Conservation (phyloP, 2,113 vertebrate species). For the Oncorhynchus keta region DNA sequence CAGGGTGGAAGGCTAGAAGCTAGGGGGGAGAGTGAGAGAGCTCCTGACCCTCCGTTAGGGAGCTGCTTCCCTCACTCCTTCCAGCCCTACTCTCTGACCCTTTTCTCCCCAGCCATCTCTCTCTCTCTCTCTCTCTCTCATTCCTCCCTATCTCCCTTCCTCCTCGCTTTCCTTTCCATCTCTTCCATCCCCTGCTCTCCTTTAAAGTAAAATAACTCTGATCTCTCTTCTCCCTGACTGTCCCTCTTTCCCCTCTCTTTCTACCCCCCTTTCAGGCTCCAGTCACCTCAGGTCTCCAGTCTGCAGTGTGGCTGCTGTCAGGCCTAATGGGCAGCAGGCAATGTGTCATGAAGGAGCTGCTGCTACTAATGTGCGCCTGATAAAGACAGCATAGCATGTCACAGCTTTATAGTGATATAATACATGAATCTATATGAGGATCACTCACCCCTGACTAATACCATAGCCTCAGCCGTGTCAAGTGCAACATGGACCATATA, state of each 20-base stretch:
- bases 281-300: too few relatives aligned
- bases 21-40: too few relatives aligned
- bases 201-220: not conserved
- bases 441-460: conserved; percentile 16
- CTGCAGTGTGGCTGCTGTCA: not conserved
- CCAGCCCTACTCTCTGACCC: not conserved
- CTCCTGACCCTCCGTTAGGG: too few relatives aligned
- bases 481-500: not conserved
- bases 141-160: not conserved
- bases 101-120: not conserved
- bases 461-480: not conserved
- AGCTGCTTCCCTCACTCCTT: not conserved
- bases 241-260: too few relatives aligned
- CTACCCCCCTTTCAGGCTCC: too few relatives aligned
- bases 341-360: conserved; percentile 8
- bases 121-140: not conserved
- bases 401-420: conserved; percentile 20
- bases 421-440: conserved; percentile 25
- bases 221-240: not conserved
- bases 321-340: conserved; percentile 9
- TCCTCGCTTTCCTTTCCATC: not conserved
- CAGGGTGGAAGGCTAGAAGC: too few relatives aligned
- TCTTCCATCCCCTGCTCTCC: not conserved
- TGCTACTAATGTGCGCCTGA: conserved; percentile 31
- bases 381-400: conserved; percentile 37